Evolutionary conservation across 1,140 invertebrate species (phyloP).

Genomic region (Drosophila melanogaster): DNA sequence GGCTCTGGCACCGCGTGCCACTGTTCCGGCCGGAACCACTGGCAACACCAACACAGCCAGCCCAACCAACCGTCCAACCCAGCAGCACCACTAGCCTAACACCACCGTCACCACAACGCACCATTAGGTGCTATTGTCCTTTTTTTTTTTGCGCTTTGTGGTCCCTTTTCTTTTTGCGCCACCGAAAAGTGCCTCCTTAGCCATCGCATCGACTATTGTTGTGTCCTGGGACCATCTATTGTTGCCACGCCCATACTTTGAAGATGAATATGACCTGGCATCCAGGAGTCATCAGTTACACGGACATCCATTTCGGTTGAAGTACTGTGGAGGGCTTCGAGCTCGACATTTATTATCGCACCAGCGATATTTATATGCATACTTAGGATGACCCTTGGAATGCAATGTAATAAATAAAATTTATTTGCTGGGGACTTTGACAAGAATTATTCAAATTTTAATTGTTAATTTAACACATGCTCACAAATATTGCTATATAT

Average conservation of each 20-base stretch:
- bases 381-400: constrained; percentile 11
- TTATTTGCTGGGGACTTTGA: background rate
- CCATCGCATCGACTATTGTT: constrained; percentile 36
- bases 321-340: constrained; percentile 17
- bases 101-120: constrained; percentile 56
- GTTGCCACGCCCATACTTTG: constrained; percentile 38
- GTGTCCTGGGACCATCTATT: constrained; percentile 36
- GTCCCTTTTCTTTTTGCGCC: constrained; percentile 12
- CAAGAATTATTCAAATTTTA: too few species aligned
- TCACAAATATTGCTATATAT: background rate
- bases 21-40: constrained; percentile 57
- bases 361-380: background rate
- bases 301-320: constrained; percentile 8
- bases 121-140: constrained; percentile 75
- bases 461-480: too few species aligned
- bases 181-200: constrained; percentile 38
- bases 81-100: constrained; percentile 27
- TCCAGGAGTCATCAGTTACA: constrained; percentile 45
- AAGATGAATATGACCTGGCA: constrained; percentile 46
- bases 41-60: constrained; percentile 57
- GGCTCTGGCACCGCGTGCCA: constrained; percentile 38
- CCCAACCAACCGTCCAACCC: too few species aligned
- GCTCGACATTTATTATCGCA: constrained; percentile 30
- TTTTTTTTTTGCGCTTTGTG: constrained; percentile 12
- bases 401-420: constrained; percentile 3